Evolutionary conservation across 1,140 invertebrate genomes (phyloP).

Genomic region (Prorops nasuta): DNA sequence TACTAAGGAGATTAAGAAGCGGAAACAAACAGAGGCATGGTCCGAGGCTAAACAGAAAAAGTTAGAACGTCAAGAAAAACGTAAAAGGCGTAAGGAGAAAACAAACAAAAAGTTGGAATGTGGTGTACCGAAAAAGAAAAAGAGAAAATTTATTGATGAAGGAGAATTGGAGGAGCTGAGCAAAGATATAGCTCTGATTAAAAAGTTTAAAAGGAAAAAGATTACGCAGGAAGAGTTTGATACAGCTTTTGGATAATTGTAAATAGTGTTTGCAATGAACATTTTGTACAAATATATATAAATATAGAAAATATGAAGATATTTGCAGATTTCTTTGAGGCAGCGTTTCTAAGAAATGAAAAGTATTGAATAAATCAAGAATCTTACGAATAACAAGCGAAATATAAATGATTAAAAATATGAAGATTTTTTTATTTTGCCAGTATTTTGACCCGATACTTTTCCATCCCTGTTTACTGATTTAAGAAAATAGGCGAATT

Average conservation of each 20-base stretch:
- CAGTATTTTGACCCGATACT: no score
- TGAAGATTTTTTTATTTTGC: no score
- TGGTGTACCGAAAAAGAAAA: constrained; percentile 52
- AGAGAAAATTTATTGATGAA: constrained; percentile 61
- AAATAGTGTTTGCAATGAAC: no score
- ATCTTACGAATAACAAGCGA: no score
- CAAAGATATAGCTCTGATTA: constrained; percentile 79
- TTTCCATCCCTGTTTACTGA: no score
- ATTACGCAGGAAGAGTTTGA: constrained; percentile 54
- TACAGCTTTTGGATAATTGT: constrained; percentile 36
- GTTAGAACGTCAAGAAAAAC: constrained; percentile 64
- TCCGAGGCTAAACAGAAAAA: constrained; percentile 76
- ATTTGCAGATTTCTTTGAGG: no score
- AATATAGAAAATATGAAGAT: no score
- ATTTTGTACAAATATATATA: no score
- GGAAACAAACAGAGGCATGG: constrained; percentile 72
- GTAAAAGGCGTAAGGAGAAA: constrained; percentile 62
- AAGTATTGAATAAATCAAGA: no score
- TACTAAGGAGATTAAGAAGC: constrained; percentile 61
- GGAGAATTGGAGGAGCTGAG: constrained; percentile 83
- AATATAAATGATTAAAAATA: no score
- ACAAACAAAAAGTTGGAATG: constrained; percentile 53
- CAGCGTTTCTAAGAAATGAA: no score
- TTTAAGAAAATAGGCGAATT: no score
- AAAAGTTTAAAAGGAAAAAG: constrained; percentile 88